Percentiles rank a stretch among this genome's conserved stretches.
Conservation (phyloP, 2,797 vertebrate genomes). For the Pristis pectinata region DNA sequence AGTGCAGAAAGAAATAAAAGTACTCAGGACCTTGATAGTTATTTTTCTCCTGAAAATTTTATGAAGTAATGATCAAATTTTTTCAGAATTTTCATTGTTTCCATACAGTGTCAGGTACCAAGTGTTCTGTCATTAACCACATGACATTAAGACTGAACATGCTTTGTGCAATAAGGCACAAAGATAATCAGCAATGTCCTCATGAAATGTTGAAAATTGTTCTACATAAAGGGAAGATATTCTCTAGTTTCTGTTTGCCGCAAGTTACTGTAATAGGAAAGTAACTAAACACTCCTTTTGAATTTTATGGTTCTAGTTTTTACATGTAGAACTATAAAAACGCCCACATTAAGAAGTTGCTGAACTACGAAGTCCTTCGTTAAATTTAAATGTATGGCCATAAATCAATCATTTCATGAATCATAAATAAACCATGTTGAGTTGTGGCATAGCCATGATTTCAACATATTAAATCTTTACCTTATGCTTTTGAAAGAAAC, state of each 20-base stretch:
- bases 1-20: neutral
- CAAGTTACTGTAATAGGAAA: neutral
- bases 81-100: neutral
- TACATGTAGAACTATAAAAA: neutral
- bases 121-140: neutral
- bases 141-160: neutral
- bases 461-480: neutral
- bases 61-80: neutral
- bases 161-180: neutral
- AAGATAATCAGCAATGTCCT: neutral
- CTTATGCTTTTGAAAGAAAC: neutral
- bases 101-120: neutral
- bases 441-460: neutral
- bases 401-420: slow-evolving; percentile 24
- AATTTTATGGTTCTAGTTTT: neutral
- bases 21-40: neutral
- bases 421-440: neutral
- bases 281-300: neutral
- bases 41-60: neutral
- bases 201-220: neutral
- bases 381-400: neutral
- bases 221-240: neutral
- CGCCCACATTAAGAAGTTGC: neutral
- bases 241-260: neutral
- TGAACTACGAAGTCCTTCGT: slow-evolving; percentile 5